A percentile compares a stretch with the other conserved stretches of the same genome.
phyloP scores from a whole-genome alignment of 2,888 invertebrate species.

The Noctua fimbriata region DNA sequence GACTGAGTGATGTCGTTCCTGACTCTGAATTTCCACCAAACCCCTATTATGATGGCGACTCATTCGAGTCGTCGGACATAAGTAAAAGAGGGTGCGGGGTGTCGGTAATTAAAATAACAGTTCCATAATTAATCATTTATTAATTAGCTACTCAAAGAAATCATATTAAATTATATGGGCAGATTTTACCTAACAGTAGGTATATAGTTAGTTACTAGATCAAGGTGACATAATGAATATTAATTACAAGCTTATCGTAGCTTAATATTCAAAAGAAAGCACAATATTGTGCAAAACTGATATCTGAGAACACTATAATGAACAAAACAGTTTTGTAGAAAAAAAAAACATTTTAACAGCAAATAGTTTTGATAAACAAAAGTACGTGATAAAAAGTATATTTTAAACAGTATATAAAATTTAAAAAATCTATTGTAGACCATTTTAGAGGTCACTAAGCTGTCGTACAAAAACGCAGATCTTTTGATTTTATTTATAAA shows the following conservation, averaged over 20 bases:
- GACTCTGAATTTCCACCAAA: background rate
- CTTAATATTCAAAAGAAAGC: conserved; percentile 16
- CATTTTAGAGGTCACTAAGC: conserved; percentile 18
- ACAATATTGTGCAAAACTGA: conserved; percentile 3
- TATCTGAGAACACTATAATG: conserved; percentile 2
- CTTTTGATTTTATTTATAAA: conserved; percentile 10
- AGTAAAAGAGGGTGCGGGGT: no score
- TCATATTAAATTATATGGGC: conserved; percentile 69
- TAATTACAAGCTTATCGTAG: conserved; percentile 18
- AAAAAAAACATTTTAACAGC: background rate
- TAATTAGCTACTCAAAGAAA: conserved; percentile 77
- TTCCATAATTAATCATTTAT: conserved; percentile 72
- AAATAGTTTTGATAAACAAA: conserved; percentile 8
- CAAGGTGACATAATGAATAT: conserved; percentile 38
- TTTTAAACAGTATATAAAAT: conserved; percentile 5
- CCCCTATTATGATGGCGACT: background rate
- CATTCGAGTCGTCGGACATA: no score
- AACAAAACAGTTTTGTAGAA: background rate
- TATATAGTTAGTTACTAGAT: conserved; percentile 42
- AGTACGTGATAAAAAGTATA: background rate
- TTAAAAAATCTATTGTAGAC: conserved; percentile 17
- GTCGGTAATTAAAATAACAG: conserved; percentile 34
- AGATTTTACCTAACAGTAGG: conserved; percentile 62
- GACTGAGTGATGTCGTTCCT: background rate
- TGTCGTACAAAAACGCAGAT: conserved; percentile 22